Base-by-base conservation (phyloP, 2,888 invertebrate species). In the Chironomus riparius region DNA sequence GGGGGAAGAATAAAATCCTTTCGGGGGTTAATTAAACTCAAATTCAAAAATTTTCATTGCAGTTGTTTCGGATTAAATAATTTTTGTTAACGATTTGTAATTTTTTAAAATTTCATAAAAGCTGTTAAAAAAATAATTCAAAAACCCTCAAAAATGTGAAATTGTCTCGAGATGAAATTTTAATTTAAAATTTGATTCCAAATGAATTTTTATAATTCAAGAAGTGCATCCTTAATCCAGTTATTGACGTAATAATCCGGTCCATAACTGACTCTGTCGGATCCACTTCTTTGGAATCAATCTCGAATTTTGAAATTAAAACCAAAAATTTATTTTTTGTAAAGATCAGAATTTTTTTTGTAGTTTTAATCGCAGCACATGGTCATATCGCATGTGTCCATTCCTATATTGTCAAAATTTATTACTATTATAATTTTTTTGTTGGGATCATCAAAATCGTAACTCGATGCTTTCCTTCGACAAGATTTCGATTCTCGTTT, bases 301-400 rank as follows among this genome's bases (percentile, higher is more conserved):
- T 28, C 28, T 70, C 48, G 28, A 56, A 22, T 71, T 28, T 71
- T 24, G 24, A n/a, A 56, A 38, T 1, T 13, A 24, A 38, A 38
- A n/a, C n/a, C 38, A 7, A 38, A 38, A 38, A 10, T 2, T 10
- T 1, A 10, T 38, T 38, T 38, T 38, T 38, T 38, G 4, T n/a
- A 65, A 24, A 65, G n/a, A 65, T 21, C 24, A 24, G 24, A 62
- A 22, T 65, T 65, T 65, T 6, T n/a, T 70, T 7, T n/a, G 68
- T n/a, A 24, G 21, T 28, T 72, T 56, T 56, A 0, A 18, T 72
- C 28, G 61, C 72, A 72, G 62, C 72, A 61, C 62, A 72, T 88
- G 89, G 88, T 88, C 87, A 87, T 88, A 88, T 89, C 87, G 88
- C 88, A 88, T 81, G 87, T 88, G 88, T 88, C 88, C 88, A 88